Base-by-base conservation (phyloP, 1,140 invertebrate genomes). In the Drosophila watanabei region DNA sequence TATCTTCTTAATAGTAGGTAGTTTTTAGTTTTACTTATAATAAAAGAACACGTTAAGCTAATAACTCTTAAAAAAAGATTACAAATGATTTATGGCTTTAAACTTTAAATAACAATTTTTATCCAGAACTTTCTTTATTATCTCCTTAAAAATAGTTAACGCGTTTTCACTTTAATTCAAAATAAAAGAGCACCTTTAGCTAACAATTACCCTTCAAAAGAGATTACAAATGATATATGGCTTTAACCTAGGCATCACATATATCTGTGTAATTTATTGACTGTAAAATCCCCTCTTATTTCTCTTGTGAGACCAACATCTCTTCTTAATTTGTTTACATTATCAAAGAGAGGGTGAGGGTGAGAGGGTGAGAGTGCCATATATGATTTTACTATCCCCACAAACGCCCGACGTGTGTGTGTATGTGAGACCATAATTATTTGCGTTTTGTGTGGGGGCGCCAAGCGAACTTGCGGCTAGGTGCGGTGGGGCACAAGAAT, bases 401-500 rank as follows among this genome's bases (percentile, higher is more conserved):
- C 20, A 20, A 11, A 14, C 46, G 20, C 3, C 46, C n/a, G 5
- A 24, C 57, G 48, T 10, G 13, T 43, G 46, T 60, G 46, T 61
- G 58, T 54, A 43, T 52, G 69, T 60, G 63, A 45, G 82, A 56
- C 66, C 52, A 72, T 63, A 83, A 69, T 80, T 70, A 88, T 84
- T 89, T 89, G 84, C 84, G 80, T 85, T 79, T 24, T 24, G 24
- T 24, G 24, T 24, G 24, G 24, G 24, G 24, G 24, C 24, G 24
- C 24, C 24, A 24, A 24, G 24, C 24, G 24, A 24, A 24, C 24
- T 24, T 24, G 24, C 24, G 1, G 24, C 24, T 24, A 24, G 24
- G 24, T 24, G n/a, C 24, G 24, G 24, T 24, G 24, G 24, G 24
- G 24, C 24, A 24, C 24, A 24, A 24, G 24, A 24, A 24, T 24